Conservation (phyloP, 2,888 invertebrate species). For the Drosophila fungiperda region DNA sequence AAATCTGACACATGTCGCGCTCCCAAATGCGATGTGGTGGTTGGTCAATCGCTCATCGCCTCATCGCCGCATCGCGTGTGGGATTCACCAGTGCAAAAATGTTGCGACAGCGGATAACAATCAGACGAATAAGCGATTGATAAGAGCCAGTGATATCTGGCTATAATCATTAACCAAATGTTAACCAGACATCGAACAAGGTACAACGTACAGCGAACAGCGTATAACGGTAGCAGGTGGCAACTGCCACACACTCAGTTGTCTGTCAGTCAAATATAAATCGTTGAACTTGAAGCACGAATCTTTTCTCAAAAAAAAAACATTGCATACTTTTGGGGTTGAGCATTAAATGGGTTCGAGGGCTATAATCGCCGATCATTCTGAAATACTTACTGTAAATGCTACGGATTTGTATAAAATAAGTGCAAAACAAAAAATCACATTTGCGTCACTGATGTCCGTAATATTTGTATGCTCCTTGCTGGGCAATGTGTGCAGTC, state of each 20-base stretch:
- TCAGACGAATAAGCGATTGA: constrained; percentile 50
- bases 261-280: constrained; percentile 36
- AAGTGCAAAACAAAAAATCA: constrained; percentile 35
- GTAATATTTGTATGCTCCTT: constrained; percentile 63
- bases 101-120: constrained; percentile 52
- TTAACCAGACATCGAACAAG: not conserved
- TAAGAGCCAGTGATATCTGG: constrained; percentile 41
- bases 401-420: constrained; percentile 63
- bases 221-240: constrained; percentile 28
- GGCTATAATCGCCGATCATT: constrained; percentile 8
- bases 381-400: constrained; percentile 25
- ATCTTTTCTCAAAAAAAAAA: not conserved
- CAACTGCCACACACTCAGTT: constrained; percentile 13
- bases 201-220: not conserved
- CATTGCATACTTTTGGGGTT: constrained; percentile 61
- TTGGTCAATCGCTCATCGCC: constrained; percentile 11
- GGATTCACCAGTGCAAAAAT: not conserved
- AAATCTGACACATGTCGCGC: constrained; percentile 11
- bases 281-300: constrained; percentile 8
- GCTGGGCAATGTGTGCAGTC: constrained; percentile 72
- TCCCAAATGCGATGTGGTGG: constrained; percentile 7
- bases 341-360: constrained; percentile 49
- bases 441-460: constrained; percentile 58
- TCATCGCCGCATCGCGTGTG: constrained; percentile 31
- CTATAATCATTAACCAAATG: constrained; percentile 42